A percentile compares a stretch with the other conserved stretches of the same genome.
phyloP scores from a whole-genome alignment of 2,888 invertebrate genomes.

The Esperia sulphurella region DNA sequence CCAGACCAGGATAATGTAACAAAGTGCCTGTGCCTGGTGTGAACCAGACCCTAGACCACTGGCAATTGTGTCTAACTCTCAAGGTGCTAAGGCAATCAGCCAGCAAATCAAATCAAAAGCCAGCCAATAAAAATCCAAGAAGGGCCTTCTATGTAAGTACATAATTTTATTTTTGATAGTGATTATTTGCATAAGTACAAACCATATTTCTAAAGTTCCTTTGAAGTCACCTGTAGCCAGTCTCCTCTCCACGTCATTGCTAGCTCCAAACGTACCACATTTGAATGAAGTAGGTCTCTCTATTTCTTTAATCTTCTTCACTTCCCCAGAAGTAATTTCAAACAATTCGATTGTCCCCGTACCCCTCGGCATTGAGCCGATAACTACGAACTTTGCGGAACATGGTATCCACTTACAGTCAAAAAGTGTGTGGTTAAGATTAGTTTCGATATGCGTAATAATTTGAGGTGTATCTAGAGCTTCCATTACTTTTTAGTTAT shows the following conservation, averaged over 20 bases:
- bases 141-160: too few species aligned
- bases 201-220: conserved; percentile 90
- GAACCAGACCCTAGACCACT: too few species aligned
- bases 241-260: conserved; percentile 87
- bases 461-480: conserved; percentile 90
- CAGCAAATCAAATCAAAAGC: too few species aligned
- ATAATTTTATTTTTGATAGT: too few species aligned
- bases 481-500: conserved; percentile 26
- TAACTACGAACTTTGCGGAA: conserved; percentile 93
- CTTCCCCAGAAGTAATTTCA: conserved; percentile 86
- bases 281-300: conserved; percentile 92
- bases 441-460: conserved; percentile 91
- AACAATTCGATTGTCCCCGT: conserved; percentile 91
- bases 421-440: conserved; percentile 90
- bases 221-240: conserved; percentile 95
- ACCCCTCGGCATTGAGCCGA: conserved; percentile 92
- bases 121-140: too few species aligned
- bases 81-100: too few species aligned
- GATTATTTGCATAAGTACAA: neutral
- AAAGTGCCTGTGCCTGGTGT: too few species aligned
- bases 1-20: too few species aligned
- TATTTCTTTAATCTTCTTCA: conserved; percentile 83
- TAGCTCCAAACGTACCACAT: conserved; percentile 96
- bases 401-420: conserved; percentile 98
- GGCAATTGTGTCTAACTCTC: too few species aligned